Base-by-base conservation (phyloP, 2,113 vertebrate genomes). In the Oryzias celebensis region DNA sequence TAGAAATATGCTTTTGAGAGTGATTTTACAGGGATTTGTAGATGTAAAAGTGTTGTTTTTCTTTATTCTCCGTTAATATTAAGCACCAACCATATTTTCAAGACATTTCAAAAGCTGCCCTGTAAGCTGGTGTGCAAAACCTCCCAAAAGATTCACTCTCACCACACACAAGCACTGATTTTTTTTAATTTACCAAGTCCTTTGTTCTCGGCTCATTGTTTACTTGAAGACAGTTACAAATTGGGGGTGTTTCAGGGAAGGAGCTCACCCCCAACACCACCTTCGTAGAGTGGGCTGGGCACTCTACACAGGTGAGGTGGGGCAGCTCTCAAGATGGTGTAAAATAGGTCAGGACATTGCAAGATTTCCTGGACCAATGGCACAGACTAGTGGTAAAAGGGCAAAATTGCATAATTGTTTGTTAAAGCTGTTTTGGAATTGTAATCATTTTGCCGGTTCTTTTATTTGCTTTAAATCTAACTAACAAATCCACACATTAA, bases 371-470 rank as follows among this genome's bases (percentile, higher is more conserved):
- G 60, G 75, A 84, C 28, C 84, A 74, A 89, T 79, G 86, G 88
- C 85, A 86, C 90, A 77, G 87, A 87, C 90, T 84, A 86, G 88
- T 91, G 88, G 87, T 17, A 4, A 45, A 60, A 10, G 4, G 0
- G 0, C 0, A 8, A 43, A 54, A 84, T 2, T 77, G 64, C 52
- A 3, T 18, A 20, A 36, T 7, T 8, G 31, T 36, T 28, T 28
- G 26, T 28, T 4, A 6, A 28, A 28, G 4, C 31, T 36, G 31
- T 36, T 36, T 8, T 36, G 8, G 31, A 36, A 10, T 36, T 36
- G 36, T 0, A 36, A 36, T 36, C 8, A 8, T 36, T 36, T 36
- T 28, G 26, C 26, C 7, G 4, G 5, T 4, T 36, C 36, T 36
- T 36, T 36, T 36, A 36, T 12, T 7, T 36, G 10, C 10, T 10